Evolutionary conservation across 2,113 vertebrate genomes (phyloP).

Genomic region (Enhydra lutris): DNA sequence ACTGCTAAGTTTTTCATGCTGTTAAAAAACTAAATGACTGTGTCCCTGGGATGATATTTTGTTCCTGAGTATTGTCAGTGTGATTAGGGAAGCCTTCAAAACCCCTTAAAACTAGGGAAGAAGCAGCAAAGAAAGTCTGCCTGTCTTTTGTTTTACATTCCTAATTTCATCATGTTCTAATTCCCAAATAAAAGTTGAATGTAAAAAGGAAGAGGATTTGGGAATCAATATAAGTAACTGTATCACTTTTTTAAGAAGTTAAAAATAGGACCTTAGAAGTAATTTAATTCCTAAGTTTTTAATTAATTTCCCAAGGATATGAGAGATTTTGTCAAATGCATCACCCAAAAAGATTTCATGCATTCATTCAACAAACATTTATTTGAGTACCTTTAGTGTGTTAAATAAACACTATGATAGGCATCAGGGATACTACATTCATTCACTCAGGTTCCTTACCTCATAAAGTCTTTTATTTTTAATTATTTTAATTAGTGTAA

Average conservation of each 20-base stretch:
- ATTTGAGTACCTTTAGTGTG: neutral
- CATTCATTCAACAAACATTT: slow-evolving; percentile 5
- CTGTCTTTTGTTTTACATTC: neutral
- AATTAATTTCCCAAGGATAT: neutral
- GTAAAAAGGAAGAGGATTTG: neutral
- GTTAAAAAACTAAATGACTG: neutral
- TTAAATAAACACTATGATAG: slow-evolving; percentile 13
- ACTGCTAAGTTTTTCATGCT: neutral
- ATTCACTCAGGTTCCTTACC: neutral
- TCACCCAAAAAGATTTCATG: slow-evolving; percentile 21
- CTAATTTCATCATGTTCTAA: slow-evolving; percentile 11
- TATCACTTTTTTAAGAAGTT: neutral
- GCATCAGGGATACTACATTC: neutral
- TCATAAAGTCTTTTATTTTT: neutral
- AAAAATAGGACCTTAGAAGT: neutral
- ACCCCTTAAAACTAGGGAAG: neutral
- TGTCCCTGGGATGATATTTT: neutral
- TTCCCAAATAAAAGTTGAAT: neutral
- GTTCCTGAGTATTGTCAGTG: neutral
- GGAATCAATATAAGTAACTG: neutral
- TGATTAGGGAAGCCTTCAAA: neutral
- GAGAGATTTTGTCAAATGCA: neutral
- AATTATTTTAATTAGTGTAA: neutral
- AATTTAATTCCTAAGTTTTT: neutral
- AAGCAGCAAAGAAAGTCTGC: neutral